phyloP scores from a whole-genome alignment of 1,140 invertebrate genomes.

The Drosophila nebulosa region DNA sequence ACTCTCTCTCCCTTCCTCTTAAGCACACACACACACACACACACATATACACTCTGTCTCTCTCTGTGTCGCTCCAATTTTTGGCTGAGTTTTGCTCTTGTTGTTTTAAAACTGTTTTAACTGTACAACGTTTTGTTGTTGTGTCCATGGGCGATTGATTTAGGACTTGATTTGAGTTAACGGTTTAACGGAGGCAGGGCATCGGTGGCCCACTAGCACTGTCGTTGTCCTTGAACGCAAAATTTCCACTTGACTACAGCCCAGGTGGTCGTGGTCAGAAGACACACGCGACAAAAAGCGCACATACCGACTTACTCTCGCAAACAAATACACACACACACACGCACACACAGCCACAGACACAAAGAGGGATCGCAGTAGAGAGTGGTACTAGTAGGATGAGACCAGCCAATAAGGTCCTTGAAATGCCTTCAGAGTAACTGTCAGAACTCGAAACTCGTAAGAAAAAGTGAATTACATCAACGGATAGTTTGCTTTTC shows the following conservation, averaged over 20 bases:
- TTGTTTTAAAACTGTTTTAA: conserved; percentile 21
- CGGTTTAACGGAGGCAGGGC: conserved; percentile 3
- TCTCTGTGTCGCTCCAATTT: conserved; percentile 1
- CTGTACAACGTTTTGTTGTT: conserved; percentile 33
- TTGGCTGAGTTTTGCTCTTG: not conserved
- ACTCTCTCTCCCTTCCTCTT: conserved; percentile 26
- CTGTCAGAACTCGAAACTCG: not conserved
- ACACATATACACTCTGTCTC: no score
- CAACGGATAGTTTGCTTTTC: not conserved
- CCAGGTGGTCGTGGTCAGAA: conserved; percentile 67
- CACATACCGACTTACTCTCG: conserved; percentile 13
- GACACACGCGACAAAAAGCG: conserved; percentile 34
- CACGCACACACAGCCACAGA: no score
- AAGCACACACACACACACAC: conserved; percentile 7
- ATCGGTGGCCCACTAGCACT: conserved; percentile 28
- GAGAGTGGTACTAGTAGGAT: not conserved
- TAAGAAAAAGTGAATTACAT: not conserved
- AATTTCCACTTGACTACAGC: conserved; percentile 70
- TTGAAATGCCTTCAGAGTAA: conserved; percentile 34
- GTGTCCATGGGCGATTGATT: not conserved
- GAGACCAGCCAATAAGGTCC: conserved; percentile 38
- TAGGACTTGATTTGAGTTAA: not conserved
- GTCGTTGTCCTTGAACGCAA: conserved; percentile 72
- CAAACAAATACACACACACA: conserved; percentile 8
- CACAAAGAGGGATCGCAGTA: conserved; percentile 24